A percentile compares a stretch with the other conserved stretches of the same genome.
These are phyloP conservation scores for Drosophila kuntzei DNA, from an alignment of 2,888 invertebrate species.

Conservation along the genomic window DNA sequence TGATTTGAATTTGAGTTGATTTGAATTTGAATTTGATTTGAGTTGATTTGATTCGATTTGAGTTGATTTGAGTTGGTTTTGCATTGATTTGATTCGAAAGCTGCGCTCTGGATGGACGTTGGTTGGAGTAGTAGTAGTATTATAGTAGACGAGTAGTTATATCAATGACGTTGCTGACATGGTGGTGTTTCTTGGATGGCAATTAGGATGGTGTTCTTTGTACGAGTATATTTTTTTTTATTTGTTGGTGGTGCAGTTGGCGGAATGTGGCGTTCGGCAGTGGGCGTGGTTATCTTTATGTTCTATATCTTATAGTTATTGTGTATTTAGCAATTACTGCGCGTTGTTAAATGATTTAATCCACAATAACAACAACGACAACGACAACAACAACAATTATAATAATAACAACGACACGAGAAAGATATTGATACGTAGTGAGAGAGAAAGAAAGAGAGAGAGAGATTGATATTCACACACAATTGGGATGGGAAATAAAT, in stretches of 20 bases:
- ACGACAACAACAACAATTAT: conserved; percentile 48
- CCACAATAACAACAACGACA: conserved; percentile 25
- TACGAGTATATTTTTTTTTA: conserved; percentile 14
- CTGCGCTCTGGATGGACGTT: conserved; percentile 51
- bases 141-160: conserved; percentile 18
- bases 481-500: conserved; percentile 8
- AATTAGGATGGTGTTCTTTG: conserved; percentile 50
- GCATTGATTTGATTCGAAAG: conserved; percentile 59
- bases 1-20: conserved; percentile 28
- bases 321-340: conserved; percentile 33
- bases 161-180: conserved; percentile 48
- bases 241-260: conserved; percentile 59
- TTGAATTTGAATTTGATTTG: conserved; percentile 32
- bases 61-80: conserved; percentile 34
- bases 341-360: conserved; percentile 28
- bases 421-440: conserved; percentile 1
- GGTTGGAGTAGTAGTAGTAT: conserved; percentile 9
- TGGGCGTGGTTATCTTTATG: conserved; percentile 28
- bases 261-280: conserved; percentile 39
- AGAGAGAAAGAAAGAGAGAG: conserved; percentile 6
- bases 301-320: conserved; percentile 12
- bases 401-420: conserved; percentile 39
- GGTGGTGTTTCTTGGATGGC: conserved; percentile 62
- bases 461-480: conserved; percentile 1
- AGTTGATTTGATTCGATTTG: conserved; percentile 23